phyloP scores from a whole-genome alignment of 1,140 invertebrate species.

The Bombus picipes region DNA sequence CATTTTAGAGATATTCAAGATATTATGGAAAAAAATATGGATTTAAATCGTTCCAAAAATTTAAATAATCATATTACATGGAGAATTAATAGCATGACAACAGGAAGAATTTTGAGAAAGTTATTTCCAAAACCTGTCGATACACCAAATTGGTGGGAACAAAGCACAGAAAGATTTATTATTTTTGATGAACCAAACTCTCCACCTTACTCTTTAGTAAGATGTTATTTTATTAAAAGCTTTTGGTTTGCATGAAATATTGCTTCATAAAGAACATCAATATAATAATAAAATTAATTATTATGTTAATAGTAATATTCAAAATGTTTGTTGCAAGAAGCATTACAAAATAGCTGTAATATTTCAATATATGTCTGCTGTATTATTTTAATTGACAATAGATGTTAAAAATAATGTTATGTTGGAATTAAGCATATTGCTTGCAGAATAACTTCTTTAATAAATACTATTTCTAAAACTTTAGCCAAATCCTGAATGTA shows the following conservation, averaged over 20 bases:
- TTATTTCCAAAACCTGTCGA: constrained; percentile 86
- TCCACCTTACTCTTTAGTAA: constrained; percentile 84
- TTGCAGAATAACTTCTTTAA: neutral
- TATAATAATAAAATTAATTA: neutral
- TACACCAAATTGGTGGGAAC: constrained; percentile 85
- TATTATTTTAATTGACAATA: neutral
- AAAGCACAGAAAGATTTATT: constrained; percentile 88
- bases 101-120: constrained; percentile 85
- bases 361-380: neutral
- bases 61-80: constrained; percentile 81
- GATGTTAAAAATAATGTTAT: neutral
- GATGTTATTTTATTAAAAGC: constrained; percentile 28
- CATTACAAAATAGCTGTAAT: neutral
- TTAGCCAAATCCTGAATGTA: constrained; percentile 89
- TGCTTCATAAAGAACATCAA: neutral
- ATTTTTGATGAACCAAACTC: constrained; percentile 87
- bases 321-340: neutral
- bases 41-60: constrained; percentile 63
- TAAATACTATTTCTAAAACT: constrained; percentile 46
- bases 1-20: constrained; percentile 70
- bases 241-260: neutral
- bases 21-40: constrained; percentile 70
- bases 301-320: neutral
- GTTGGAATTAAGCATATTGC: neutral
- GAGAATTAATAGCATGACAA: constrained; percentile 88